Conservation (phyloP, 2,113 vertebrate genomes). For the Asarcornis scutulata region DNA sequence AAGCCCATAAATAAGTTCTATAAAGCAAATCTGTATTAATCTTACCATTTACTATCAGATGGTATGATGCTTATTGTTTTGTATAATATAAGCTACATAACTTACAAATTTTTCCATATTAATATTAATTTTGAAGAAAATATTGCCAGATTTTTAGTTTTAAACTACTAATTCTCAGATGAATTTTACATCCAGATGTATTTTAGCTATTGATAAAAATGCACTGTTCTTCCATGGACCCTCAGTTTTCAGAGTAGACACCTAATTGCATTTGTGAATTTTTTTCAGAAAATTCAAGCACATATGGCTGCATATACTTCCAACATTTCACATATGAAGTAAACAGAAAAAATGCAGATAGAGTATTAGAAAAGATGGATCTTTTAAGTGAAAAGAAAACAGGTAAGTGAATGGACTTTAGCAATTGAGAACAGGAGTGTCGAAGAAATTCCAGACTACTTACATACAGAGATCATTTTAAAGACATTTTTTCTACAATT, state of each 20-base stretch:
- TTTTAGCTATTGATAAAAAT: slow-evolving; percentile 38
- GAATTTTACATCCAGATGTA: slow-evolving; percentile 17
- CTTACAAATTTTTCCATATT: slow-evolving; percentile 20
- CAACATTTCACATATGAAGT: not conserved
- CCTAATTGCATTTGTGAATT: slow-evolving; percentile 19
- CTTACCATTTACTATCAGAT: slow-evolving; percentile 32
- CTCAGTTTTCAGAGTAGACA: slow-evolving; percentile 28
- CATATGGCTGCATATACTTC: not conserved
- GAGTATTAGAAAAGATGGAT: not conserved
- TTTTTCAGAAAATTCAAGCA: slow-evolving; percentile 37
- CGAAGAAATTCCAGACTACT: not conserved
- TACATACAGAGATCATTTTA: not conserved
- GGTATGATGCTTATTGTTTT: not conserved
- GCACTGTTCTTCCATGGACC: slow-evolving; percentile 22
- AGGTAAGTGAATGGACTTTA: not conserved
- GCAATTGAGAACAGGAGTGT: not conserved
- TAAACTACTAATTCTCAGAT: slow-evolving; percentile 18
- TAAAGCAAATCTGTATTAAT: slow-evolving; percentile 41
- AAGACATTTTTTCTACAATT: not conserved
- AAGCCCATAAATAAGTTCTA: slow-evolving; percentile 20
- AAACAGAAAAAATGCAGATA: not conserved
- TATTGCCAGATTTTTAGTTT: slow-evolving; percentile 17
- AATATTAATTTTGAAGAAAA: slow-evolving; percentile 36
- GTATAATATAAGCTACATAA: slow-evolving; percentile 22
- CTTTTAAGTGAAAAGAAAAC: not conserved